Percentiles rank a stretch among this genome's conserved stretches.
Conservation (phyloP, 1,140 invertebrate species). For the roundworm (Caenorhabditis elegans) region WBcel235 BX284602.5:2464001-2464500, state of each 20-base stretch:
- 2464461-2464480: too few species aligned
- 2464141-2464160: too few species aligned
- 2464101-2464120: slow-evolving; percentile 77
- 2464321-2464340: neutral
- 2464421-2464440: too few species aligned
- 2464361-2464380: neutral
- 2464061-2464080: slow-evolving; percentile 89
- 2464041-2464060: slow-evolving; percentile 95
- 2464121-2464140: neutral
- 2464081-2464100: slow-evolving; percentile 82
- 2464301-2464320: neutral
- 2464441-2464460: too few species aligned
- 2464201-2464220: slow-evolving; percentile 76
- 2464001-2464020: slow-evolving; percentile 80
- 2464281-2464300: neutral
- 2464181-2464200: slow-evolving; percentile 76
- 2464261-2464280: slow-evolving; percentile 78
- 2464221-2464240: slow-evolving; percentile 81
- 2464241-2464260: slow-evolving; percentile 84
- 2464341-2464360: neutral
- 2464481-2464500: too few species aligned
- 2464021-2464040: slow-evolving; percentile 74
- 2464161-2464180: too few species aligned
- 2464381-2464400: neutral
- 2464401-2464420: neutral